Percentiles rank a stretch among this genome's conserved stretches.
Conservation (phyloP, 2,888 invertebrate species). For the Mallateleia sp. region DNA sequence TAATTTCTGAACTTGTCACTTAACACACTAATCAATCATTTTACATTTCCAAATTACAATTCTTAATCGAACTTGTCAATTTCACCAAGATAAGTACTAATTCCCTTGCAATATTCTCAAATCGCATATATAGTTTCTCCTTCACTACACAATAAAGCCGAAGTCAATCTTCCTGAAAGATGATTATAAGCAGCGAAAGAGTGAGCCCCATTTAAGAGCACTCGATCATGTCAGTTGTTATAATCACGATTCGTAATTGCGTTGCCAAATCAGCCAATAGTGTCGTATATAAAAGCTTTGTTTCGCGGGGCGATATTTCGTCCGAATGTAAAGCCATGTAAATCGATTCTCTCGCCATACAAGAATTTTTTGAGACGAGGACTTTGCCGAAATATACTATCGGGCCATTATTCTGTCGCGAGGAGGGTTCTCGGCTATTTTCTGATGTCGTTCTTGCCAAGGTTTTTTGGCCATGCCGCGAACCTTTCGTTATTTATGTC, state of each 20-base stretch:
- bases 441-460: conserved; percentile 73
- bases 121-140: too few relatives aligned
- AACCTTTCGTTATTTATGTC: conserved; percentile 75
- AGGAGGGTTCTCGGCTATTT: conserved; percentile 73
- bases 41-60: too few relatives aligned
- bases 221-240: conserved; percentile 66
- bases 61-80: too few relatives aligned
- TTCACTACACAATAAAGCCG: background rate
- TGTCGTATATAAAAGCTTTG: conserved; percentile 71
- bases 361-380: conserved; percentile 77
- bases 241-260: conserved; percentile 72
- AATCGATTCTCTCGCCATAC: conserved; percentile 74
- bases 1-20: too few relatives aligned
- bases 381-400: conserved; percentile 75
- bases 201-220: conserved; percentile 13
- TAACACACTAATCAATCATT: too few relatives aligned
- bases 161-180: background rate
- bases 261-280: conserved; percentile 68
- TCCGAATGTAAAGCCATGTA: conserved; percentile 73
- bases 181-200: background rate
- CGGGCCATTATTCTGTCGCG: conserved; percentile 78
- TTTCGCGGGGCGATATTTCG: conserved; percentile 68
- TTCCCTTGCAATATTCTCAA: too few relatives aligned
- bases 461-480: conserved; percentile 71
- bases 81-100: too few relatives aligned